phyloP scores from a whole-genome alignment of 1,140 invertebrate genomes.

The Apis dorsata region DNA sequence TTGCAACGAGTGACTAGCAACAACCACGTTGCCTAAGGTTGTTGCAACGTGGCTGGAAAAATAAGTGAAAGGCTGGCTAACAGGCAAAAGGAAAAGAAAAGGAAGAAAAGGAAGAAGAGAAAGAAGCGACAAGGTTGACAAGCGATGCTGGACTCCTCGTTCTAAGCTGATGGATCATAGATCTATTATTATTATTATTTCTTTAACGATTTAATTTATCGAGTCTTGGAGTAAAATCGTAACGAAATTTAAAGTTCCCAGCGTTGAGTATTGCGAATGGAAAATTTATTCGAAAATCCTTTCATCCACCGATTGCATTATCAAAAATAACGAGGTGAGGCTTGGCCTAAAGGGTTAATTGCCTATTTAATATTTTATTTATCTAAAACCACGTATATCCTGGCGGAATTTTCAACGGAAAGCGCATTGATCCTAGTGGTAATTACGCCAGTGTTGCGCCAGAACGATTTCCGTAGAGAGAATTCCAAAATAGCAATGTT shows the following conservation, averaged over 20 bases:
- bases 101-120: slow-evolving; percentile 15
- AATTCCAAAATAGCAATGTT: not conserved
- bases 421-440: not conserved
- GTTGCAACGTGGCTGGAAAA: slow-evolving; percentile 24
- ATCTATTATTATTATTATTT: too few species aligned
- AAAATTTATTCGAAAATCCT: slow-evolving; percentile 18
- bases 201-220: too few species aligned
- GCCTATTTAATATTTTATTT: slow-evolving; percentile 34
- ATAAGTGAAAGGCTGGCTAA: not conserved
- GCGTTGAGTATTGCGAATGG: slow-evolving; percentile 1
- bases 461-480: not conserved
- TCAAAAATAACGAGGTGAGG: slow-evolving; percentile 8
- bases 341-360: slow-evolving; percentile 6
- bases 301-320: not conserved
- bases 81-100: not conserved
- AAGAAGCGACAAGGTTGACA: slow-evolving; percentile 11
- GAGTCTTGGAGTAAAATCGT: not conserved
- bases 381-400: not conserved
- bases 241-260: not conserved
- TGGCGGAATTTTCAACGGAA: not conserved
- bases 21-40: not conserved
- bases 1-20: slow-evolving; percentile 12
- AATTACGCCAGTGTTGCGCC: not conserved
- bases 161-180: slow-evolving; percentile 45
- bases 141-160: slow-evolving; percentile 29